phyloP scores from a whole-genome alignment of 2,113 vertebrate genomes.

The Geothlypis trichas region DNA sequence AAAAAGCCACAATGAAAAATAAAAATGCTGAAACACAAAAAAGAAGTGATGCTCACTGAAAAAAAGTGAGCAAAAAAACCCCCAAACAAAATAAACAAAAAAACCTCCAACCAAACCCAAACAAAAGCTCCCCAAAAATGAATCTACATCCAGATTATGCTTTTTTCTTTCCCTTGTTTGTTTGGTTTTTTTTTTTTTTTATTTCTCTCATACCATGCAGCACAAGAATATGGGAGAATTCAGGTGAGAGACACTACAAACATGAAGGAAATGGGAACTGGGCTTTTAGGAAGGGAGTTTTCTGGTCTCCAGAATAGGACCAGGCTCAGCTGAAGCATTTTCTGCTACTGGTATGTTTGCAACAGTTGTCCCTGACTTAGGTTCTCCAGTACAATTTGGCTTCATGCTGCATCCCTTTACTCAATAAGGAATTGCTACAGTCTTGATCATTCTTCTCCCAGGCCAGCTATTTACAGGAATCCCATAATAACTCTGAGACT shows the following conservation, averaged over 20 bases:
- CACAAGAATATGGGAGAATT: not conserved
- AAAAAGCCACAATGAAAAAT: not conserved
- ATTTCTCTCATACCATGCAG: not conserved
- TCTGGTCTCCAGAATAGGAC: not conserved
- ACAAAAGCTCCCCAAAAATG: not conserved
- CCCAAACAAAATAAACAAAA: not conserved
- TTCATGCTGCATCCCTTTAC: not conserved
- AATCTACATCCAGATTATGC: not conserved
- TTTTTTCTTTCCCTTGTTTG: not conserved
- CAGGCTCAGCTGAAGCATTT: not conserved
- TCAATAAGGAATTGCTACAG: not conserved
- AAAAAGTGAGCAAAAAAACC: too few species aligned
- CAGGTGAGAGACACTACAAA: not conserved
- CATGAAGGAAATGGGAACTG: not conserved
- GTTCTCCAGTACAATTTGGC: not conserved
- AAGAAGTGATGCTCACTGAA: not conserved
- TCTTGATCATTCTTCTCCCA: not conserved
- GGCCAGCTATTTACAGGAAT: not conserved
- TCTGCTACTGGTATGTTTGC: not conserved
- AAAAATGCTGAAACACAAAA: not conserved
- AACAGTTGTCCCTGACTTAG: not conserved
- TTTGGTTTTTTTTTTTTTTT: too few species aligned
- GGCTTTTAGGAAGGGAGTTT: not conserved
- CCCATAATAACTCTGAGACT: not conserved
- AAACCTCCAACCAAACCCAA: not conserved